phyloP scores from a whole-genome alignment of 37 sponge, comb jelly and placozoan genomes.

The Petrosia ficiformis region DNA sequence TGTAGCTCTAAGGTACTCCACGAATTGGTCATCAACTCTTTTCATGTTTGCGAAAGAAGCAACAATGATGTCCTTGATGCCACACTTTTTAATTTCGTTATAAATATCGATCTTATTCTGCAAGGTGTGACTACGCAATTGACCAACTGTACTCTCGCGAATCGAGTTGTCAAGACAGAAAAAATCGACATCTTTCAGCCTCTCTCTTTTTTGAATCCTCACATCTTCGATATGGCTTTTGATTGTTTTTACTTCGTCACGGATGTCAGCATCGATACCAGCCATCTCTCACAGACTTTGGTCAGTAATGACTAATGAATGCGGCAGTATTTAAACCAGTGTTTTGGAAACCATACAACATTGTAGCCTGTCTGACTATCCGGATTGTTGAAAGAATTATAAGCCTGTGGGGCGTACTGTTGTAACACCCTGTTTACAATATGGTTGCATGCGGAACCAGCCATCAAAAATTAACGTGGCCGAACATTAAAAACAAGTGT shows the following conservation, averaged over 20 bases:
- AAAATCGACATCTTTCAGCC: constrained; percentile 62
- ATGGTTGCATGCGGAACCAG: too few species aligned
- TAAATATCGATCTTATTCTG: constrained; percentile 73
- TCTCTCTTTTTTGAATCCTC: constrained; percentile 41
- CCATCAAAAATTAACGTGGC: too few species aligned
- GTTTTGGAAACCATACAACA: too few species aligned
- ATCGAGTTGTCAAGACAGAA: constrained; percentile 88
- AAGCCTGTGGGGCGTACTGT: too few species aligned
- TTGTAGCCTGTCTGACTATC: too few species aligned
- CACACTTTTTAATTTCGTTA: constrained; percentile 67
- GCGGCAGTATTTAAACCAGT: too few species aligned
- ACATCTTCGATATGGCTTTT: neutral
- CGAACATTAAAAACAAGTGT: too few species aligned
- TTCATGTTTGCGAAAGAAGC: constrained; percentile 75
- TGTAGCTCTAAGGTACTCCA: constrained; percentile 35
- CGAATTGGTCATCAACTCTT: constrained; percentile 79
- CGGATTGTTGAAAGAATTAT: too few species aligned
- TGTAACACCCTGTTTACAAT: too few species aligned
- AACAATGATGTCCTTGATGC: constrained; percentile 69
- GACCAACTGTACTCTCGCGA: constrained; percentile 91
- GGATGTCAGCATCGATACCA: neutral
- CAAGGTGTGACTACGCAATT: constrained; percentile 78
- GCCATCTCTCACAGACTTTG: neutral
- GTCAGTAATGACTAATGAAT: too few species aligned
- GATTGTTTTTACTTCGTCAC: neutral